These are phyloP conservation scores for Drosophila kanekoi DNA, from an alignment of 2,888 invertebrate species.

Conservation along the genomic window DNA sequence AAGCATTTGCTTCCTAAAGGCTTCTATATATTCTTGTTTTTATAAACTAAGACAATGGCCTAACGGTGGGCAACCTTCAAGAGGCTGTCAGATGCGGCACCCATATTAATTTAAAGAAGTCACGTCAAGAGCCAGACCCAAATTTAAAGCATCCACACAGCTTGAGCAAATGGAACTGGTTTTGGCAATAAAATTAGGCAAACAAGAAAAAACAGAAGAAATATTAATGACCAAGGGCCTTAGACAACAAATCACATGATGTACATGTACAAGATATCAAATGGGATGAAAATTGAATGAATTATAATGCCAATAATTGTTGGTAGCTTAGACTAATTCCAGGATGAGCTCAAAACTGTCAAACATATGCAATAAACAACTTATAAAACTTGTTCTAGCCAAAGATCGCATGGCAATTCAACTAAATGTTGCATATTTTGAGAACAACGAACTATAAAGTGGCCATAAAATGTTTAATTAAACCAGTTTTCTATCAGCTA, in stretches of 20 bases:
- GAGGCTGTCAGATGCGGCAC: constrained; percentile 33
- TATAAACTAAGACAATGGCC: constrained; percentile 25
- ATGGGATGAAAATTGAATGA: constrained; percentile 1
- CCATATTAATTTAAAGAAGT: constrained; percentile 33
- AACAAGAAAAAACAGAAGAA: constrained; percentile 13
- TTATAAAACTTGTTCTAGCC: constrained; percentile 20
- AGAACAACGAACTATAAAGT: constrained; percentile 42
- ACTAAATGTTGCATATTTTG: constrained; percentile 6
- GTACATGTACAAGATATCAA: background rate
- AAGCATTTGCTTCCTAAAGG: constrained; percentile 36
- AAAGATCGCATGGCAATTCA: constrained; percentile 1
- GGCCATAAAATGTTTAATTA: constrained; percentile 1
- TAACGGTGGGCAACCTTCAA: constrained; percentile 36
- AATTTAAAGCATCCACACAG: constrained; percentile 16
- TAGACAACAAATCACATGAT: constrained; percentile 9
- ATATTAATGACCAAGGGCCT: constrained; percentile 27
- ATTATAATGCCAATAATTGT: constrained; percentile 5
- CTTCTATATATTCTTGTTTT: constrained; percentile 1
- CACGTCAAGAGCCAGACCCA: constrained; percentile 38
- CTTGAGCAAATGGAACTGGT: constrained; percentile 43
- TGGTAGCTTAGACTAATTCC: background rate
- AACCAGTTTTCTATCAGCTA: constrained; percentile 18
- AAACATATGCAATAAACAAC: background rate
- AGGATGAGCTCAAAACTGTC: constrained; percentile 4
- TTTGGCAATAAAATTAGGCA: constrained; percentile 20